Conservation (phyloP, 1,140 invertebrate genomes). For the Phthorimaea operculella region DNA sequence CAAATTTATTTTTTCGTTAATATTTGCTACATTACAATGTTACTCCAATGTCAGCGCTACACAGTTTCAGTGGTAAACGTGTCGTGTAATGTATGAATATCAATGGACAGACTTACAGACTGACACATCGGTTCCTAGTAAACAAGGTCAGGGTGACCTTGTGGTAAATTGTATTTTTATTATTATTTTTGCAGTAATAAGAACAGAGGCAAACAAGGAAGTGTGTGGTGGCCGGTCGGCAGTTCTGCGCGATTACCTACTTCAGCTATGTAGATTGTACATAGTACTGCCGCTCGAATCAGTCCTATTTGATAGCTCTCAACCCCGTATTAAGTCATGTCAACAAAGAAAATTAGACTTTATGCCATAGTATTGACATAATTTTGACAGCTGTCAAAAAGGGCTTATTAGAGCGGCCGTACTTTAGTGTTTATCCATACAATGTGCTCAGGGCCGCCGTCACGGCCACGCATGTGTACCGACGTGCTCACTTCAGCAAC, state of each 20-base stretch:
- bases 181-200: slow-evolving; percentile 53
- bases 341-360: too few species aligned
- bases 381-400: too few species aligned
- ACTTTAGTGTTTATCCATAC: slow-evolving; percentile 32
- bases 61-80: too few species aligned
- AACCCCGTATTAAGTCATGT: too few species aligned
- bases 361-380: too few species aligned
- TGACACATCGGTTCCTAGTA: slow-evolving; percentile 56
- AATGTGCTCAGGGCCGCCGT: slow-evolving; percentile 30
- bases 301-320: too few species aligned
- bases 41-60: too few species aligned
- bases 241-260: slow-evolving; percentile 45
- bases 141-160: slow-evolving; percentile 59
- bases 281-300: too few species aligned
- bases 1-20: too few species aligned
- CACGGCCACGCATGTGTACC: slow-evolving; percentile 18
- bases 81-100: slow-evolving; percentile 17
- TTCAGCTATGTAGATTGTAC: slow-evolving; percentile 46
- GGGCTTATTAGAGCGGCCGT: too few species aligned
- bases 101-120: slow-evolving; percentile 13
- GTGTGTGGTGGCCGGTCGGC: slow-evolving; percentile 31
- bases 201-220: slow-evolving; percentile 60
- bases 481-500: too few species aligned
- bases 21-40: too few species aligned
- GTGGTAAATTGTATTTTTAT: slow-evolving; percentile 51